A percentile compares a stretch with the other conserved stretches of the same genome.
These are phyloP conservation scores for Hoplodrina ambigua DNA, from an alignment of 2,888 invertebrate genomes.

Conservation along the genomic window DNA sequence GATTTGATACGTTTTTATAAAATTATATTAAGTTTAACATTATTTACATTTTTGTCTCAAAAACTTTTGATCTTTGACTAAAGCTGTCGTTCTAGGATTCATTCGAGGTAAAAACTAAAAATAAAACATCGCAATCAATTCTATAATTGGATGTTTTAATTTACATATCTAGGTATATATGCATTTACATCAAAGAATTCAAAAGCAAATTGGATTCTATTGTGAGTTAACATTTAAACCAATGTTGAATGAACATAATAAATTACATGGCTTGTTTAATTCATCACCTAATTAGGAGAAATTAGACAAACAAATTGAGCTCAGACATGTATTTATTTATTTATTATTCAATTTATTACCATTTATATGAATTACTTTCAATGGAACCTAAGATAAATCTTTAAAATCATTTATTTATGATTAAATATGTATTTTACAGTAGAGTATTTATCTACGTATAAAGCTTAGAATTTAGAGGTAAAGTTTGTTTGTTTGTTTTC, in stretches of 20 bases:
- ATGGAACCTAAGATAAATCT: background rate
- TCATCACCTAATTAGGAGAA: constrained; percentile 18
- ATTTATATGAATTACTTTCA: background rate
- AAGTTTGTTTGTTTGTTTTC: too few species aligned
- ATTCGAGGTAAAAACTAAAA: background rate
- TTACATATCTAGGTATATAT: constrained; percentile 3
- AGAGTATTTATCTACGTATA: too few species aligned
- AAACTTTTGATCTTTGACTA: background rate
- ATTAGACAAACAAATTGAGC: background rate
- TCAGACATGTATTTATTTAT: background rate
- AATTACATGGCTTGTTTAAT: constrained; percentile 1
- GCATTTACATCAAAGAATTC: background rate
- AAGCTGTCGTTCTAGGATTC: background rate
- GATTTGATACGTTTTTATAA: background rate
- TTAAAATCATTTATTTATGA: background rate
- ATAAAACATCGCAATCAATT: constrained; percentile 8
- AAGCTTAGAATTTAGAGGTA: too few species aligned
- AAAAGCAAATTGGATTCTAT: constrained; percentile 3
- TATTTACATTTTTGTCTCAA: background rate
- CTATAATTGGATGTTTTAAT: constrained; percentile 10
- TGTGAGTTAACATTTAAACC: constrained; percentile 6
- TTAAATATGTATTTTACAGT: too few species aligned
- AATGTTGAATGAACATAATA: background rate
- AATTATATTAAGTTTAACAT: background rate
- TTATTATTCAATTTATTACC: background rate